These are phyloP conservation scores for Pseudeuparius sepicola DNA, from an alignment of 2,888 invertebrate species.

Conservation along the genomic window DNA sequence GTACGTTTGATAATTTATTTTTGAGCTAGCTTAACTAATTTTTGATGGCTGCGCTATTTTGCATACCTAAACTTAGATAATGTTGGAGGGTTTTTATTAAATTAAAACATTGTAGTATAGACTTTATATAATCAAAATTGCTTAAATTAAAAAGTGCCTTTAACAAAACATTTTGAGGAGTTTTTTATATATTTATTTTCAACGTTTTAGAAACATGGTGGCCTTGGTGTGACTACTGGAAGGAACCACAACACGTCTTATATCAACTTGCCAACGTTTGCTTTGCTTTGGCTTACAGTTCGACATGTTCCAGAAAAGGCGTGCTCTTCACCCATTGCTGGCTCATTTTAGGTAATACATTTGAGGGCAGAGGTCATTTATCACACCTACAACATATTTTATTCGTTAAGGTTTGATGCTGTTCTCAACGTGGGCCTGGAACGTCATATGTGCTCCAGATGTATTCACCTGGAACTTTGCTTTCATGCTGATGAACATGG, in stretches of 20 bases:
- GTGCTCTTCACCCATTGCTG: conserved; percentile 74
- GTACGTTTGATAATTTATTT: too few species aligned
- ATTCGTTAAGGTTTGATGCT: conserved; percentile 56
- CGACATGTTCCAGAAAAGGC: conserved; percentile 68
- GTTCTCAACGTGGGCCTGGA: conserved; percentile 84
- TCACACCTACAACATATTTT: conserved; percentile 5
- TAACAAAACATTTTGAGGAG: too few species aligned
- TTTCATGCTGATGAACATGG: conserved; percentile 70
- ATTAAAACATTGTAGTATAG: too few species aligned
- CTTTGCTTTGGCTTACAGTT: conserved; percentile 69
- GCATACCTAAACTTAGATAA: too few species aligned
- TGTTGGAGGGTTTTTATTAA: too few species aligned
- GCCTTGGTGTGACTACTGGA: conserved; percentile 66
- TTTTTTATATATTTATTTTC: too few species aligned
- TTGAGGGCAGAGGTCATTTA: too few species aligned
- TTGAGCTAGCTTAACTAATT: too few species aligned
- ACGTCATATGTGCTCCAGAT: conserved; percentile 76
- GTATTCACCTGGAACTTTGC: conserved; percentile 83
- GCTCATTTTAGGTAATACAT: conserved; percentile 68
- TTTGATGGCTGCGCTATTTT: too few species aligned
- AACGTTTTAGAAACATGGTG: conserved; percentile 54
- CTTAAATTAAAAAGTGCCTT: too few species aligned
- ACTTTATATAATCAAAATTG: too few species aligned
- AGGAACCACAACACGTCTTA: conserved; percentile 60
- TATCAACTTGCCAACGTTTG: conserved; percentile 71